These are phyloP conservation scores for Amniataba percoides DNA, from an alignment of 2,797 vertebrate genomes.

Conservation along the genomic window DNA sequence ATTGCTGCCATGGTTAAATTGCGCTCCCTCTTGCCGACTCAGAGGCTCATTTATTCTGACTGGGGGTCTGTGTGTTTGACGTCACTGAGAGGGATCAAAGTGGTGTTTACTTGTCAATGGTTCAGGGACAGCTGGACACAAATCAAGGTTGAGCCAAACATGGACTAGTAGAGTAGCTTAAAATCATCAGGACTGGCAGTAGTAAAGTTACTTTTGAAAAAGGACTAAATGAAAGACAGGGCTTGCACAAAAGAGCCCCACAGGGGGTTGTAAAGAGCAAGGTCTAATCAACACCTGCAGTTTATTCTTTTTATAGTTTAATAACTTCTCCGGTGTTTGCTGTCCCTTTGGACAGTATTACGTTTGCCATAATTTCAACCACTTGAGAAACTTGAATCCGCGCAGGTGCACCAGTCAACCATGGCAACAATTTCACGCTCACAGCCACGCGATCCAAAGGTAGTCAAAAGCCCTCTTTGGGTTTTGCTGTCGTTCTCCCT, in stretches of 20 bases:
- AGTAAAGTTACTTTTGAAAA: conserved; percentile 5
- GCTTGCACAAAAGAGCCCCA: not conserved
- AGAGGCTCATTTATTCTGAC: conserved; percentile 56
- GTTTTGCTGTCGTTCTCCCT: conserved; percentile 31
- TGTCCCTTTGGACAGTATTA: conserved; percentile 18
- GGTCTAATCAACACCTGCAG: not conserved
- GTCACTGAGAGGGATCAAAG: conserved; percentile 56
- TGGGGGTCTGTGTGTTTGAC: conserved; percentile 29
- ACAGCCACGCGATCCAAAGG: conserved; percentile 26
- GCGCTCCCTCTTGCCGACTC: conserved; percentile 23
- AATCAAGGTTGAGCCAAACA: conserved; percentile 28
- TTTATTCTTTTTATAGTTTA: not conserved
- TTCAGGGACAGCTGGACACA: conserved; percentile 40
- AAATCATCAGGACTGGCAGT: not conserved
- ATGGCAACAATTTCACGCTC: conserved; percentile 70
- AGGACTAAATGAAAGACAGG: conserved; percentile 5
- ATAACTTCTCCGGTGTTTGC: not conserved
- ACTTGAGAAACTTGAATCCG: conserved; percentile 30
- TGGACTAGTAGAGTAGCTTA: not conserved
- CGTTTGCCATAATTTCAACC: conserved; percentile 44
- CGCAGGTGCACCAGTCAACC: conserved; percentile 50
- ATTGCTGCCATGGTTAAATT: conserved; percentile 34
- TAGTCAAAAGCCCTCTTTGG: conserved; percentile 42
- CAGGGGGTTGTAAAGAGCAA: not conserved
- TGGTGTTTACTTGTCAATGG: conserved; percentile 40